Percentiles rank a stretch among this genome's conserved stretches.
Evolutionary conservation across 2,113 vertebrate genomes (phyloP).

Genomic region (Embiotoca jacksoni): DNA sequence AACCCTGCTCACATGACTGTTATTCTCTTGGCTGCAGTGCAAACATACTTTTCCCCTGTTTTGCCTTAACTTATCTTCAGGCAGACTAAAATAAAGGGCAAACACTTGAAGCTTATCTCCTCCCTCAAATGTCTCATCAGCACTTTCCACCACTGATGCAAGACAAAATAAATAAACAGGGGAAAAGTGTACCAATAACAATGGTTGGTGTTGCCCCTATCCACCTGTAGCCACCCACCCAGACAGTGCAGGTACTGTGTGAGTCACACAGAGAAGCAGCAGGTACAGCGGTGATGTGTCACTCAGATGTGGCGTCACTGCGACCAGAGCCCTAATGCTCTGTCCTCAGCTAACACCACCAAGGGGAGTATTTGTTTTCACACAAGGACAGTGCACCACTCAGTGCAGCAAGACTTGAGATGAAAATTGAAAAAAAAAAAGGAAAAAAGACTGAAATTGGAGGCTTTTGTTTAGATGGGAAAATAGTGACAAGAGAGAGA

Average conservation of each 20-base stretch:
- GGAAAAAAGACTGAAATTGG: conserved; percentile 8
- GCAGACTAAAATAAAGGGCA: conserved; percentile 18
- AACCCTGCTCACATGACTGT: neutral
- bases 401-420: conserved; percentile 2
- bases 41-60: conserved; percentile 38
- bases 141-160: conserved; percentile 62
- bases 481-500: conserved; percentile 25
- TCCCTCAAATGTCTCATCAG: conserved; percentile 52
- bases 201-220: conserved; percentile 42
- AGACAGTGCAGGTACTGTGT: conserved; percentile 38
- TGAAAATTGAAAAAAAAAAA: neutral
- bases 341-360: conserved; percentile 34
- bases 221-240: neutral
- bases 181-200: conserved; percentile 62
- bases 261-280: conserved; percentile 6
- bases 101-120: conserved; percentile 39
- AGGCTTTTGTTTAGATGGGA: conserved; percentile 28
- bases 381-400: conserved; percentile 32
- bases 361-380: conserved; percentile 62
- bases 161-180: conserved; percentile 61
- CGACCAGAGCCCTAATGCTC: conserved; percentile 16
- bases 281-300: neutral
- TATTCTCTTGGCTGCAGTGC: conserved; percentile 19
- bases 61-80: conserved; percentile 39
- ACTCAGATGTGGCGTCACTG: conserved; percentile 24